Base-by-base conservation (phyloP, 2,113 vertebrate genomes). In the Athene cunicularia region DNA sequence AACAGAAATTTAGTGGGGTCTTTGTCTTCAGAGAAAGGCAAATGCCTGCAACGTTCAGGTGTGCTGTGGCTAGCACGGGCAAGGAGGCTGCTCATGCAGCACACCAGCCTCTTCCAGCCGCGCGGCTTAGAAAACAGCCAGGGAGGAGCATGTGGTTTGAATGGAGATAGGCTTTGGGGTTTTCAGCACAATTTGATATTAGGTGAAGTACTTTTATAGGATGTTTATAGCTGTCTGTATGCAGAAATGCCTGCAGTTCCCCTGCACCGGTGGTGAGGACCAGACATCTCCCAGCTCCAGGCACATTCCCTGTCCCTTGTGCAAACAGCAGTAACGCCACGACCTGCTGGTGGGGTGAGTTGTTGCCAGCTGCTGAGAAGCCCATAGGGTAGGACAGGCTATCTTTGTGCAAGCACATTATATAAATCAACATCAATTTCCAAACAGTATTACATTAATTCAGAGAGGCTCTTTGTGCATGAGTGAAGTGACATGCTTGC, bases 61-160 rank as follows among this genome's bases (percentile, higher is more conserved):
- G 17, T 1, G 0, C 27, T 0, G 12, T 23, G 39, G 77, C 24
- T 82, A 1, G 4, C 12, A 7, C 4, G 4, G 20, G 20, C 6
- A 4, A 53, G 19, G 52, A 35, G 30, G 41, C 9, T 41, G 45
- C n/a, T 33, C 4, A 0, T 15, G 21, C 12, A 6, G 33, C 37
- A 12, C 52, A 47, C 2, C 45, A 32, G 55, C 12, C 14, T 1
- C 41, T 27, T n/a, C n/a, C 82, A 79, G 4, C 27, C 1, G 0
- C 7, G 24, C 30, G 2, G 6, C 21, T 6, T 22, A 7, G 19
- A 7, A 19, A 79, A 37, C 23, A 73, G 63, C 24, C 37, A 66
- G 41, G 45, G 39, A 71, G 52, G 26, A 7, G 5, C 18, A 2
- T 5, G 20, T 30, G 20, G 10, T 55, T 30, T 22, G 8, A 43